Conservation (phyloP, 2,113 vertebrate species). For the Paedocypris sp. region DNA sequence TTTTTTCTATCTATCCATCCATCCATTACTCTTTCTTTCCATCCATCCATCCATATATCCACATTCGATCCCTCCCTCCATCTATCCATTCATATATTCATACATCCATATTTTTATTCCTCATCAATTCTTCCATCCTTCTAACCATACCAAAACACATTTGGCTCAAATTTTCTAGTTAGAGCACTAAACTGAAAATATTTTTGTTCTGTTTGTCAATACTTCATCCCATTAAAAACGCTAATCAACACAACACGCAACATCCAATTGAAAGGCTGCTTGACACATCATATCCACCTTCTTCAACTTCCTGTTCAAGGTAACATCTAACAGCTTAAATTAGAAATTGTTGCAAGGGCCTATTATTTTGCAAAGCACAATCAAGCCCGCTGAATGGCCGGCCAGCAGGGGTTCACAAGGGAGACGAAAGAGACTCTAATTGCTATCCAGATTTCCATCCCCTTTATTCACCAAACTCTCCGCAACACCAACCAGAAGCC, state of each 20-base stretch:
- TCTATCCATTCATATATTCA: no score
- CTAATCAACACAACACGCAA: no score
- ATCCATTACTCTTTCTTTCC: no score
- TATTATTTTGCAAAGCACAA: slow-evolving; percentile 29
- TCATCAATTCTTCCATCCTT: no score
- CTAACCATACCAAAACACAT: no score
- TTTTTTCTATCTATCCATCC: no score
- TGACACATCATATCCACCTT: not conserved
- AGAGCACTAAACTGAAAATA: no score
- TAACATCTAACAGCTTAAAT: slow-evolving; percentile 26
- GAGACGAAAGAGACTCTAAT: slow-evolving; percentile 34
- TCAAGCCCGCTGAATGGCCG: slow-evolving; percentile 20
- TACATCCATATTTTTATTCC: no score
- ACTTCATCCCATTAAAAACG: slow-evolving; percentile 32
- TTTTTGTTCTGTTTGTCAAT: no score
- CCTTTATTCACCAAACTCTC: slow-evolving; percentile 26
- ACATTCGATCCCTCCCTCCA: no score
- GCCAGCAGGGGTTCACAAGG: slow-evolving; percentile 9
- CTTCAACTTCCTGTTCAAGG: slow-evolving; percentile 7
- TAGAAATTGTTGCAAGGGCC: slow-evolving; percentile 15
- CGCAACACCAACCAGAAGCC: slow-evolving; percentile 15
- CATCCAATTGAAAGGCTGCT: not conserved
- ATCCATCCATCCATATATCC: no score
- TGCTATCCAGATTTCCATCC: slow-evolving; percentile 20
- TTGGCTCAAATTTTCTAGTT: no score